These are phyloP conservation scores for Campylorhamphus procurvoides DNA, from an alignment of 2,113 vertebrate genomes.

Conservation along the genomic window DNA sequence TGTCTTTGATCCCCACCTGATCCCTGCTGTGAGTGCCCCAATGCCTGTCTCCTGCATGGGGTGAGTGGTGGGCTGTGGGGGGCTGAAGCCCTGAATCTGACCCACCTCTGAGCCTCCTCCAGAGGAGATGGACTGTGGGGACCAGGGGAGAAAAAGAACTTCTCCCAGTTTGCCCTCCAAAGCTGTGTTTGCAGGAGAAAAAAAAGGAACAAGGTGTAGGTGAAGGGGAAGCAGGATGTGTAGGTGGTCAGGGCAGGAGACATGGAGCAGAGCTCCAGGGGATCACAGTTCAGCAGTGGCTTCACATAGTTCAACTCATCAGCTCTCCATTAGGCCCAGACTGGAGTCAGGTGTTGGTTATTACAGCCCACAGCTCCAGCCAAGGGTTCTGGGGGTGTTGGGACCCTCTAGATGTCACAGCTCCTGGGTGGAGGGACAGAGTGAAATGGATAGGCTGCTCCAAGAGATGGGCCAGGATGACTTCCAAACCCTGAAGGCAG, in stretches of 20 bases:
- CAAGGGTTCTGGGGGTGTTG: not conserved
- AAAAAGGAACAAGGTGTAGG: not conserved
- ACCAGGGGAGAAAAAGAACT: not conserved
- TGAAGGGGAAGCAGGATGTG: not conserved
- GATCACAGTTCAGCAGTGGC: not conserved
- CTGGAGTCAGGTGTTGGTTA: not conserved
- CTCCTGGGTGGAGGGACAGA: not conserved
- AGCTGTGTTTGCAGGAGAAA: not conserved
- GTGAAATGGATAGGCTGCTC: fast-evolving
- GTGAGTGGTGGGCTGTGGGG: not conserved
- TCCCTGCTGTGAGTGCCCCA: not conserved
- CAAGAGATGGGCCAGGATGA: not conserved
- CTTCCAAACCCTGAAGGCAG: not conserved
- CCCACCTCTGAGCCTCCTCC: not conserved
- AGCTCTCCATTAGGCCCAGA: not conserved
- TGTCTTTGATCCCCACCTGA: not conserved
- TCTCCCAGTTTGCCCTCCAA: not conserved
- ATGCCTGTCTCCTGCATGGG: not conserved
- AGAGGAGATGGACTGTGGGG: not conserved
- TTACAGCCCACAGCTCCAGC: not conserved
- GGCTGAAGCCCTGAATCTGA: not conserved
- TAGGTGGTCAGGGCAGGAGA: not conserved
- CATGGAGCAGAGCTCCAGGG: not conserved
- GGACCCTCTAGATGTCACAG: not conserved
- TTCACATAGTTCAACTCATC: not conserved